Conservation (phyloP, 2,888 invertebrate species). For the Neria commutata region DNA sequence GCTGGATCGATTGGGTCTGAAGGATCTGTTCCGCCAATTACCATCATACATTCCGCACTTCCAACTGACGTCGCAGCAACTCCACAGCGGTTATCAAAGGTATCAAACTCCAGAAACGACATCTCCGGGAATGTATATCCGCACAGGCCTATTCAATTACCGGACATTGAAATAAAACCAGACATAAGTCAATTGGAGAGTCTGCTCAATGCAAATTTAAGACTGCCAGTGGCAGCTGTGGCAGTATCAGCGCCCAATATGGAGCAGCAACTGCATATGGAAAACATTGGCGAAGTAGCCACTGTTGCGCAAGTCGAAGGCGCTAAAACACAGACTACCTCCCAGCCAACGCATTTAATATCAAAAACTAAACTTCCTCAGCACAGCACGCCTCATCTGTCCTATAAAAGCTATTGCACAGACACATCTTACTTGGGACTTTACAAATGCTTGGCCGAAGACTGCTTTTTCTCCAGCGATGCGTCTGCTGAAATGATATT, state of each 20-base stretch:
- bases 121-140: too few relatives aligned
- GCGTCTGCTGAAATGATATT: slow-evolving; percentile 22
- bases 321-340: background rate
- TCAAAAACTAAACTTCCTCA: slow-evolving; percentile 8
- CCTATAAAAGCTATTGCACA: slow-evolving; percentile 32
- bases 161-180: background rate
- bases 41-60: background rate
- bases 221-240: too few relatives aligned
- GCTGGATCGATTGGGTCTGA: background rate
- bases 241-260: background rate
- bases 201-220: too few relatives aligned
- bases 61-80: background rate
- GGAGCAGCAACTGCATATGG: background rate
- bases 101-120: too few relatives aligned
- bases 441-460: slow-evolving; percentile 38
- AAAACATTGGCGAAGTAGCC: background rate
- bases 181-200: background rate
- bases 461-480: slow-evolving; percentile 41
- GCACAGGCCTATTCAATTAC: background rate
- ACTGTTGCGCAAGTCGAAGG: background rate
- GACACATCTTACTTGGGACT: slow-evolving; percentile 36
- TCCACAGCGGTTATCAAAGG: too few relatives aligned
- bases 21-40: background rate
- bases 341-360: too few relatives aligned
- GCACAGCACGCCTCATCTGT: background rate